These are phyloP conservation scores for Trachymyrmex septentrionalis DNA, from an alignment of 1,140 invertebrate species.

Conservation along the genomic window DNA sequence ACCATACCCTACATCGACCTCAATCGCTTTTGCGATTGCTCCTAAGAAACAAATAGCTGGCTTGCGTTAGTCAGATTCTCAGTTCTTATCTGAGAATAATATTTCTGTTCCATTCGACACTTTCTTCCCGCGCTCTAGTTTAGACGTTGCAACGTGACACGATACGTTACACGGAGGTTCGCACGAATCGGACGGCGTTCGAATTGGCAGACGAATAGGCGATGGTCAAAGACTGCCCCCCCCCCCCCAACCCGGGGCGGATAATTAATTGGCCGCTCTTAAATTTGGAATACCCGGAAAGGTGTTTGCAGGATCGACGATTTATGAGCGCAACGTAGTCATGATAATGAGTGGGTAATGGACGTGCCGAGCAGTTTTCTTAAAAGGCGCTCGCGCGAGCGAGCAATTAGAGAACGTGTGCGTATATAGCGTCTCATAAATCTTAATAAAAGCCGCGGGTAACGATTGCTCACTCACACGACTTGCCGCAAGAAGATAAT, in stretches of 20 bases:
- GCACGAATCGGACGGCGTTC: background rate
- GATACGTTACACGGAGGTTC: constrained; percentile 1
- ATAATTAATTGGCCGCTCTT: constrained; percentile 62
- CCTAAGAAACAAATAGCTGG: background rate
- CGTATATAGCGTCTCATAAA: constrained; percentile 68
- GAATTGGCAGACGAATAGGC: constrained; percentile 55
- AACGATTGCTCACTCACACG: constrained; percentile 75
- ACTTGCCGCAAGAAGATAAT: constrained; percentile 66
- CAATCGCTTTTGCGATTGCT: background rate
- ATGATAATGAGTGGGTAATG: constrained; percentile 54
- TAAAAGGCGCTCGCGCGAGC: constrained; percentile 36
- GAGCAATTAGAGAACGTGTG: constrained; percentile 67
- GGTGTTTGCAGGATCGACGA: constrained; percentile 41
- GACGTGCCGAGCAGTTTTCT: constrained; percentile 48
- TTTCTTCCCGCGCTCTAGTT: constrained; percentile 39
- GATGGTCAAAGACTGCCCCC: constrained; percentile 6
- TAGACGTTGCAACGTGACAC: constrained; percentile 12
- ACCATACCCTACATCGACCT: constrained; percentile 26
- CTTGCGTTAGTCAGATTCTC: background rate
- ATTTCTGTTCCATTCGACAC: constrained; percentile 16
- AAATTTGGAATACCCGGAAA: constrained; percentile 62
- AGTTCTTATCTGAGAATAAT: constrained; percentile 8
- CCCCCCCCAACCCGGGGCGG: no score
- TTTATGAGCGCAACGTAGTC: constrained; percentile 46
- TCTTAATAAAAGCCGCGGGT: constrained; percentile 72